Conservation (phyloP, 1,140 invertebrate species). For the Wasmannia auropunctata region DNA sequence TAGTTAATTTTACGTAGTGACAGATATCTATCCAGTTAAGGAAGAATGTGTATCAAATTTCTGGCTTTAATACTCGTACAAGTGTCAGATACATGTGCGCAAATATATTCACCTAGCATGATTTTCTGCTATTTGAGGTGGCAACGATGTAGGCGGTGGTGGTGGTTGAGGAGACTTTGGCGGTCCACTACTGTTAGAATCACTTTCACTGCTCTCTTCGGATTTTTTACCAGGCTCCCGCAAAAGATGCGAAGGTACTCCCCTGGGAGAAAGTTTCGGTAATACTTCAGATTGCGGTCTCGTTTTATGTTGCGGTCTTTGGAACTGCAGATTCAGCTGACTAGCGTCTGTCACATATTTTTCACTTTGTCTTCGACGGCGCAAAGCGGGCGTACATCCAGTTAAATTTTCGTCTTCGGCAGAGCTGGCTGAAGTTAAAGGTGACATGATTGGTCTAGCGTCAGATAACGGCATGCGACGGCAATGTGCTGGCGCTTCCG, state of each 20-base stretch:
- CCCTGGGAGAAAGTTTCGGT: slow-evolving; percentile 78
- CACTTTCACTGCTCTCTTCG: slow-evolving; percentile 85
- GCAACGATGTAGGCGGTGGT: slow-evolving; percentile 81
- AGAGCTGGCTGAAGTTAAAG: slow-evolving; percentile 82
- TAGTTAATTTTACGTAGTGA: not conserved
- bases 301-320: slow-evolving; percentile 86
- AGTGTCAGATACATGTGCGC: not conserved
- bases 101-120: slow-evolving; percentile 80
- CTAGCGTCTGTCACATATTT: slow-evolving; percentile 91
- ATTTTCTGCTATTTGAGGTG: slow-evolving; percentile 82
- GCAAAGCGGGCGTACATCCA: slow-evolving; percentile 88
- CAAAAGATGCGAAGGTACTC: slow-evolving; percentile 85
- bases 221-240: slow-evolving; percentile 80
- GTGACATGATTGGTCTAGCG: slow-evolving; percentile 76
- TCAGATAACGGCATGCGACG: slow-evolving; percentile 83
- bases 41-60: not conserved
- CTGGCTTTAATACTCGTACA: not conserved
- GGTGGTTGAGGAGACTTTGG: slow-evolving; percentile 76
- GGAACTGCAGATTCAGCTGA: slow-evolving; percentile 90
- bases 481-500: slow-evolving; percentile 75
- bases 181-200: slow-evolving; percentile 83
- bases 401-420: slow-evolving; percentile 83
- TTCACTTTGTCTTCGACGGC: slow-evolving; percentile 89
- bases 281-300: slow-evolving; percentile 79
- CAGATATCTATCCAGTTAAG: not conserved